A percentile compares a stretch with the other conserved stretches of the same genome.
phyloP scores from a whole-genome alignment of 2,797 vertebrate genomes.

The Fundulus diaphanus region DNA sequence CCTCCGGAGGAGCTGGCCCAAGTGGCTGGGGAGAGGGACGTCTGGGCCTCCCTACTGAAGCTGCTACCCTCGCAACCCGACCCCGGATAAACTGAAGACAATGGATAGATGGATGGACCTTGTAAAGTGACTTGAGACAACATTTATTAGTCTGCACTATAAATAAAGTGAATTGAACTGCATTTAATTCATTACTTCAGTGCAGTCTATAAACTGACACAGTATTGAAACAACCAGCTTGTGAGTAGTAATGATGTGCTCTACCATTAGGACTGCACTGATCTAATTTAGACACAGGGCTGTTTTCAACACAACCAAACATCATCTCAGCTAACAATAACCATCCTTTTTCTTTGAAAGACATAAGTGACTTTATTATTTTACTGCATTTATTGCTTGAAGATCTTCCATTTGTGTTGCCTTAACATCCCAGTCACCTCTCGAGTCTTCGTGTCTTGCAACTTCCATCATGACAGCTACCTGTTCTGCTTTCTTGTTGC shows the following conservation, averaged over 20 bases:
- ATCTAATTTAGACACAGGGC: not conserved
- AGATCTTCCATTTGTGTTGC: conserved; percentile 6
- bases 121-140: not conserved
- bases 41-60: too few relatives aligned
- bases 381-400: not conserved
- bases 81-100: too few relatives aligned
- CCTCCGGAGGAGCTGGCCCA: too few relatives aligned
- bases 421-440: conserved; percentile 42
- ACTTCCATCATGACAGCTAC: conserved; percentile 54
- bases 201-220: not conserved
- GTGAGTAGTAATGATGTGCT: not conserved
- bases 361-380: not conserved
- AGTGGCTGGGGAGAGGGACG: too few relatives aligned
- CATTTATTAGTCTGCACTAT: not conserved
- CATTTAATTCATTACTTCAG: not conserved
- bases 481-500: conserved; percentile 30
- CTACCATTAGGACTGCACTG: not conserved
- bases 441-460: conserved; percentile 35
- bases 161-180: not conserved
- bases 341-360: not conserved
- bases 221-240: not conserved
- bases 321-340: not conserved
- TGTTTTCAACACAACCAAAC: not conserved
- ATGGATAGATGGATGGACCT: too few relatives aligned
- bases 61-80: too few relatives aligned